These are phyloP conservation scores for Drosophila mayaguana DNA, from an alignment of 2,888 invertebrate genomes.

Conservation along the genomic window DNA sequence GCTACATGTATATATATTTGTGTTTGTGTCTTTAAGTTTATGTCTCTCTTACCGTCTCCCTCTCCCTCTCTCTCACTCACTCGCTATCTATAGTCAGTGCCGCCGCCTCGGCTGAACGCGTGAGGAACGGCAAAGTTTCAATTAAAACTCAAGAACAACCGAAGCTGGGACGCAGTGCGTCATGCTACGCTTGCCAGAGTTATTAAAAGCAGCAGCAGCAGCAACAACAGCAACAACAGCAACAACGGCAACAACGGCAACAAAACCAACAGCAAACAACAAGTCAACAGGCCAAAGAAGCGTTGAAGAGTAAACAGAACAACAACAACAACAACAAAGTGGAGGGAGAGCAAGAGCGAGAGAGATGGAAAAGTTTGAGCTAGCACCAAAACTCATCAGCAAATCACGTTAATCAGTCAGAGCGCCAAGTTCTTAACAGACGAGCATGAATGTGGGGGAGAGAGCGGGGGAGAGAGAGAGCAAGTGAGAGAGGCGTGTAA, in stretches of 20 bases:
- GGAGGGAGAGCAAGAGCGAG: neutral
- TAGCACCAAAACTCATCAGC: conserved; percentile 62
- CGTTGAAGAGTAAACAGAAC: conserved; percentile 63
- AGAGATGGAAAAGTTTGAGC: conserved; percentile 42
- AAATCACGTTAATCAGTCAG: conserved; percentile 69
- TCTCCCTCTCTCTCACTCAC: neutral
- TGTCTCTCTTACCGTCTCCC: neutral
- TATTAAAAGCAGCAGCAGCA: conserved; percentile 61
- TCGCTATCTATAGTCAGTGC: conserved; percentile 19
- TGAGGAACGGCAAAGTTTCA: conserved; percentile 71
- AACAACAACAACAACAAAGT: conserved; percentile 21
- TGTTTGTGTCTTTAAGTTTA: conserved; percentile 6
- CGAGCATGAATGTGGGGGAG: no score
- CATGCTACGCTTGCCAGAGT: conserved; percentile 65
- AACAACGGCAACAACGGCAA: conserved; percentile 26
- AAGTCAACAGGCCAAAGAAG: conserved; percentile 66
- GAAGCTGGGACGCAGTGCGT: conserved; percentile 52
- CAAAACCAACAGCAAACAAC: conserved; percentile 47
- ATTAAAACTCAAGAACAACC: conserved; percentile 63
- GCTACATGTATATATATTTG: neutral
- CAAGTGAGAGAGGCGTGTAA: neutral
- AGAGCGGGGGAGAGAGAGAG: neutral
- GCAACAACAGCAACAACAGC: conserved; percentile 39
- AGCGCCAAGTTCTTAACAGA: conserved; percentile 45
- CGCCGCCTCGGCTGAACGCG: conserved; percentile 58